phyloP scores from a whole-genome alignment of 2,113 vertebrate species.

The Lampris incognitus region DNA sequence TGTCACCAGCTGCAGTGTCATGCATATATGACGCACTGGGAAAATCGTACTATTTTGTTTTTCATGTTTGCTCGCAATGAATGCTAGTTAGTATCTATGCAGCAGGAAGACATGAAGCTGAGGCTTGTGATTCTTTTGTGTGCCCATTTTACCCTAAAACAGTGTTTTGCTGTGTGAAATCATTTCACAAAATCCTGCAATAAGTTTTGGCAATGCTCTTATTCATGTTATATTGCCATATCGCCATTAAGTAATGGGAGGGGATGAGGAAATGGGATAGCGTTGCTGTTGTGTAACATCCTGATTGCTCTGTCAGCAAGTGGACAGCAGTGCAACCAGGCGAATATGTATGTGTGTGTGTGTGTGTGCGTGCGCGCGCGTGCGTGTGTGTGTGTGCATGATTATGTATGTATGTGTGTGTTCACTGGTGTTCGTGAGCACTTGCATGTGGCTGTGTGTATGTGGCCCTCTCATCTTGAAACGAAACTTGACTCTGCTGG shows the following conservation, averaged over 20 bases:
- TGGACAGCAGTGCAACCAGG: constrained; percentile 26
- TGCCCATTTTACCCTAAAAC: not conserved
- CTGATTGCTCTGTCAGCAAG: constrained; percentile 64
- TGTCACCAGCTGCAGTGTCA: constrained; percentile 80
- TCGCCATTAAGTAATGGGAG: constrained; percentile 58
- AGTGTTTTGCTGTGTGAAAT: not conserved
- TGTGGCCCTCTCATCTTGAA: constrained; percentile 10
- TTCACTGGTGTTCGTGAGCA: not conserved
- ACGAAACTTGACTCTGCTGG: not conserved
- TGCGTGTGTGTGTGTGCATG: constrained; percentile 1
- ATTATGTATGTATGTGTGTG: not conserved
- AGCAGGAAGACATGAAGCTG: not conserved
- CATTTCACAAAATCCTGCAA: not conserved
- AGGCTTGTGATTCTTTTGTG: not conserved
- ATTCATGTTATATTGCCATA: constrained; percentile 32
- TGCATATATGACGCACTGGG: constrained; percentile 74
- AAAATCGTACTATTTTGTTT: constrained; percentile 35
- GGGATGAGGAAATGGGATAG: constrained; percentile 50
- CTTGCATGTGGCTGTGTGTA: not conserved
- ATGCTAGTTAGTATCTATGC: constrained; percentile 25
- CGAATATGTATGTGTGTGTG: constrained; percentile 3
- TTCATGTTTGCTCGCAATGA: constrained; percentile 29
- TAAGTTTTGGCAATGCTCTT: not conserved
- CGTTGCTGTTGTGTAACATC: constrained; percentile 70
- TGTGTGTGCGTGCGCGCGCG: not conserved